These are phyloP conservation scores for Gastracanthus pulcherrimus DNA, from an alignment of 2,888 invertebrate species.

Conservation along the genomic window DNA sequence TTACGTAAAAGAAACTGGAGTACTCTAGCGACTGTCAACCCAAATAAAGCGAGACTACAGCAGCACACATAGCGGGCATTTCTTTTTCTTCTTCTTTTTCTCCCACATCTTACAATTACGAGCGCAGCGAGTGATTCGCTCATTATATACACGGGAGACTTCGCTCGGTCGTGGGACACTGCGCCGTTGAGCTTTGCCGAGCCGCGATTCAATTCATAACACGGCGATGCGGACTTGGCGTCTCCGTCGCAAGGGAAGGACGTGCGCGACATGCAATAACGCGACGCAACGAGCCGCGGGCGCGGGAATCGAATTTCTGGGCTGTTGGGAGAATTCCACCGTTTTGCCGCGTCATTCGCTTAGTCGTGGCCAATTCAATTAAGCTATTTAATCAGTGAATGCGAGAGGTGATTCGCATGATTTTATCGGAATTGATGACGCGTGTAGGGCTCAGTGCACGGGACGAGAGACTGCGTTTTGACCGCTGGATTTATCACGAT, in stretches of 20 bases:
- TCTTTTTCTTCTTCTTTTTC: too few relatives aligned
- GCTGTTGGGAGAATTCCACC: not conserved
- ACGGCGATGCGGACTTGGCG: too few relatives aligned
- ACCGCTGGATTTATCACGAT: slow-evolving; percentile 3
- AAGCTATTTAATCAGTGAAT: slow-evolving; percentile 49
- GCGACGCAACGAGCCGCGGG: not conserved
- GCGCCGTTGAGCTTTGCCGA: too few relatives aligned
- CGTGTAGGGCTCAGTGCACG: not conserved
- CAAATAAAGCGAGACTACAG: too few relatives aligned
- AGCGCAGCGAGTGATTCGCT: too few relatives aligned
- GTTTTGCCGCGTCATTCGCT: slow-evolving; percentile 37
- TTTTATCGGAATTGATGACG: slow-evolving; percentile 50
- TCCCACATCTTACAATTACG: too few relatives aligned
- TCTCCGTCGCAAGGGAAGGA: too few relatives aligned
- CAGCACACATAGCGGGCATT: too few relatives aligned
- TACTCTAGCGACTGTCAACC: not conserved
- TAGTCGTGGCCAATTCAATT: slow-evolving; percentile 37
- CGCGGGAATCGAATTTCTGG: slow-evolving; percentile 11
- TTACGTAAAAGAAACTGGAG: slow-evolving; percentile 5
- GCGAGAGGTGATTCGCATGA: slow-evolving; percentile 45
- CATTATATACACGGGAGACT: too few relatives aligned
- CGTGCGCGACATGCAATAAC: slow-evolving; percentile 17
- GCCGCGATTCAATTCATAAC: too few relatives aligned
- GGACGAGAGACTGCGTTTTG: not conserved
- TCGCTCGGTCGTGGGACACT: too few relatives aligned